Conservation (phyloP, 1,140 invertebrate genomes). For the Atta texana region DNA sequence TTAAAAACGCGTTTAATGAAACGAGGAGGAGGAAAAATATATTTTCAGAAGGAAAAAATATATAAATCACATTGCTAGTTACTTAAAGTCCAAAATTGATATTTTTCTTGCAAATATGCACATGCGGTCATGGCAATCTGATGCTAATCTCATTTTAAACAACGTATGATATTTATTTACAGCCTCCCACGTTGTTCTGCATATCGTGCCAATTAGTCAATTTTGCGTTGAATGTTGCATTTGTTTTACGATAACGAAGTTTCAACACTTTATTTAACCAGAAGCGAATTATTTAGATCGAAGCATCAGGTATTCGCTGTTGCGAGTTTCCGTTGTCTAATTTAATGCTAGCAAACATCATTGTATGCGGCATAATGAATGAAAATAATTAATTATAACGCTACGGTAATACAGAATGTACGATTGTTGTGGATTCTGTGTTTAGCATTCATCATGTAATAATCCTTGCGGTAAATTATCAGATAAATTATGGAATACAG, state of each 20-base stretch:
- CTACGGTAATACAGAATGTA: slow-evolving; percentile 27
- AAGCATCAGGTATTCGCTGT: slow-evolving; percentile 23
- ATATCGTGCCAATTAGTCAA: slow-evolving; percentile 21
- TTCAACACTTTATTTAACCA: slow-evolving; percentile 49
- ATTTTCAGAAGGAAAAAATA: background rate
- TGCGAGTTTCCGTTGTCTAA: slow-evolving; percentile 37
- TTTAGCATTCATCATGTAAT: slow-evolving; percentile 39
- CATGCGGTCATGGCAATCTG: background rate
- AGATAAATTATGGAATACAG: slow-evolving; percentile 41
- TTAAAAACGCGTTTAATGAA: slow-evolving; percentile 15
- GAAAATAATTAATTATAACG: slow-evolving; percentile 57
- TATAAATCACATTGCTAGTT: background rate
- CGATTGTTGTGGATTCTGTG: slow-evolving; percentile 27
- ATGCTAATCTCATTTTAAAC: slow-evolving; percentile 4
- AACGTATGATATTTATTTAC: slow-evolving; percentile 11
- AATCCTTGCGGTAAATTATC: slow-evolving; percentile 42
- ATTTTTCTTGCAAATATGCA: background rate
- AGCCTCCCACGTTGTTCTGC: slow-evolving; percentile 3
- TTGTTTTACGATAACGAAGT: slow-evolving; percentile 40
- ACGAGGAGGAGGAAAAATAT: background rate
- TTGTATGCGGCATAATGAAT: slow-evolving; percentile 44
- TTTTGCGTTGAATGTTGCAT: slow-evolving; percentile 31
- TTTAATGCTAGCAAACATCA: slow-evolving; percentile 54
- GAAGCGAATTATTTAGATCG: slow-evolving; percentile 44
- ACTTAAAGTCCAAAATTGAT: background rate